Percentiles rank a stretch among this genome's conserved stretches.
Evolutionary conservation across 2,888 invertebrate species (phyloP).

Genomic region (Julus scanicus): DNA sequence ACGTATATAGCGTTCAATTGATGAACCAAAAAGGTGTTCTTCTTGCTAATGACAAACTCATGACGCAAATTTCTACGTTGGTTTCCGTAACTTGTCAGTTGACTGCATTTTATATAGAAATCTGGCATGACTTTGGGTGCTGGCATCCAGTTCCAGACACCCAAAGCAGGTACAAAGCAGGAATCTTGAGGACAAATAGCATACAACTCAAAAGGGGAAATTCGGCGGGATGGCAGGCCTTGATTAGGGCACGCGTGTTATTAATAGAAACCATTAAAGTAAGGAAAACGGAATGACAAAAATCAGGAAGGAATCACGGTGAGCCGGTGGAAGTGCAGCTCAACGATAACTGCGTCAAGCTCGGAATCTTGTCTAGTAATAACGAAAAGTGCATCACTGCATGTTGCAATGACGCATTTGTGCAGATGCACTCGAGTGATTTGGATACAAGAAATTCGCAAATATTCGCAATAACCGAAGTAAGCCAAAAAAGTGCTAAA

Average conservation of each 20-base stretch:
- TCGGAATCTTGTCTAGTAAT: background rate
- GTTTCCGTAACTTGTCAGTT: background rate
- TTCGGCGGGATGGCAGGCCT: background rate
- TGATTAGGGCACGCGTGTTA: background rate
- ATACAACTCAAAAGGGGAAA: slow-evolving; percentile 25
- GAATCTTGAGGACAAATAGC: slow-evolving; percentile 31
- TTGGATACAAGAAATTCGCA: background rate
- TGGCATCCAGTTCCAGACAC: slow-evolving; percentile 17
- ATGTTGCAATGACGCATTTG: background rate
- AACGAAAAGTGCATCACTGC: background rate
- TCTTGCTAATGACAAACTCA: background rate
- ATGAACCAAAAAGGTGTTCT: background rate
- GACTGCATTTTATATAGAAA: slow-evolving; percentile 17
- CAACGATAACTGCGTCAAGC: background rate
- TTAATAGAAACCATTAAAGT: slow-evolving; percentile 20
- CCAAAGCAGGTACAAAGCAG: background rate
- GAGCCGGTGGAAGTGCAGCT: background rate
- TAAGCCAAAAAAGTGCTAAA: background rate
- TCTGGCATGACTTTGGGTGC: slow-evolving; percentile 3
- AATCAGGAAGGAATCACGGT: slow-evolving; percentile 14
- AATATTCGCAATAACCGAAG: background rate
- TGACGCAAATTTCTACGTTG: background rate
- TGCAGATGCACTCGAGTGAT: background rate
- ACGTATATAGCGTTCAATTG: too few relatives aligned
- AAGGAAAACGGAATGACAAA: background rate